Conservation (phyloP, 2,797 vertebrate genomes). For the Tapirus indicus region DNA sequence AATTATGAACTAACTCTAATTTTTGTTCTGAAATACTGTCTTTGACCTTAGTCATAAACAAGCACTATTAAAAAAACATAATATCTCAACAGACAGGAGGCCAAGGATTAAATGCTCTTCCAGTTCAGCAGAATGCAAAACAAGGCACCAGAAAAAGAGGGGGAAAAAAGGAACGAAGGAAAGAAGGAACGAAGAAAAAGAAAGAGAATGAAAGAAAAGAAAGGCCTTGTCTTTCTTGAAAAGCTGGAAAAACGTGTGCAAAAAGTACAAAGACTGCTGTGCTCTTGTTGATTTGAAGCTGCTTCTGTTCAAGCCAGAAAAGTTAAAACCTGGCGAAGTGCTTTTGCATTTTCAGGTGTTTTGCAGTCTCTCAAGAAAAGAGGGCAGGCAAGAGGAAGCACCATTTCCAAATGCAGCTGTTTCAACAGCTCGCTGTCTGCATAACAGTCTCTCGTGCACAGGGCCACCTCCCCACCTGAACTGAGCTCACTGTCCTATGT, state of each 20-base stretch:
- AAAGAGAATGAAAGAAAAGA: conserved; percentile 1
- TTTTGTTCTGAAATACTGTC: conserved; percentile 91
- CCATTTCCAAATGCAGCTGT: conserved; percentile 70
- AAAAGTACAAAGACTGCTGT: conserved; percentile 45
- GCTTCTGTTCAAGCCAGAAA: conserved; percentile 63
- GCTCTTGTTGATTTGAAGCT: conserved; percentile 70
- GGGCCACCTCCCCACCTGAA: conserved; percentile 34
- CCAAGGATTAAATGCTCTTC: conserved; percentile 88
- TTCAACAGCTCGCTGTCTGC: neutral
- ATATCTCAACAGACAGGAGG: conserved; percentile 89
- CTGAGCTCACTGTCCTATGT: conserved; percentile 37
- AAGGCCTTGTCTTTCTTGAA: conserved; percentile 64
- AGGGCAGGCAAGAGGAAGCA: conserved; percentile 49
- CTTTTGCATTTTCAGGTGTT: conserved; percentile 66
- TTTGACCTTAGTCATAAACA: conserved; percentile 92
- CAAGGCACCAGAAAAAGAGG: conserved; percentile 74
- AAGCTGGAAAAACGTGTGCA: conserved; percentile 29
- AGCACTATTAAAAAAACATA: conserved; percentile 91
- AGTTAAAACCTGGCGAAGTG: conserved; percentile 73
- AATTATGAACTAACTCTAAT: conserved; percentile 91
- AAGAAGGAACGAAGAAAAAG: neutral
- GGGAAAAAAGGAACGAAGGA: neutral
- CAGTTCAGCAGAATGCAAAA: conserved; percentile 82
- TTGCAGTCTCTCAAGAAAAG: conserved; percentile 57
- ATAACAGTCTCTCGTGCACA: neutral